A percentile compares a stretch with the other conserved stretches of the same genome.
Conservation (phyloP, 64 coral and sea anemone species). For the Trachythela sp. region DNA sequence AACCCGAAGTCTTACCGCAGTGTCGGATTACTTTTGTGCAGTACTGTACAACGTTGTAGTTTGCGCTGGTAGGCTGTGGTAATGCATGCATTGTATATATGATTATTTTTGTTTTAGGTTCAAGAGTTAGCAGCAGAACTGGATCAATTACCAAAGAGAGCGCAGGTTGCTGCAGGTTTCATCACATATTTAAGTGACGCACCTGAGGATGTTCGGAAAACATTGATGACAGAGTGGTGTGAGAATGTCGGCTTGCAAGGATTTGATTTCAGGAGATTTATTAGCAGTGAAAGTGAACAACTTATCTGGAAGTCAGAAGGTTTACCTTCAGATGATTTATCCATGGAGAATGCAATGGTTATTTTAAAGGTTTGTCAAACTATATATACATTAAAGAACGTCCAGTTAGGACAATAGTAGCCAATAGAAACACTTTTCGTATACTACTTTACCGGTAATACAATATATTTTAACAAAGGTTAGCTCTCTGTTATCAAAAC, state of each 20-base stretch:
- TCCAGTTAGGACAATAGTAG: too few relatives aligned
- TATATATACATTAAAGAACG: not conserved
- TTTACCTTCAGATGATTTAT: slow-evolving; percentile 88
- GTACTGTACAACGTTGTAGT: too few relatives aligned
- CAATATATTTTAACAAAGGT: too few relatives aligned
- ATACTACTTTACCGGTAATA: too few relatives aligned
- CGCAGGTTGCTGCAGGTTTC: slow-evolving; percentile 90
- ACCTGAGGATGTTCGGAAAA: slow-evolving; percentile 82
- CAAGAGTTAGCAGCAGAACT: slow-evolving; percentile 90
- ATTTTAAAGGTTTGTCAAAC: slow-evolving; percentile 67
- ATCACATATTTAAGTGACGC: slow-evolving; percentile 90
- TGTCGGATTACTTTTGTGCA: too few relatives aligned
- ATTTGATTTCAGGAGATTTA: slow-evolving; percentile 98
- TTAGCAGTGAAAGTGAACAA: slow-evolving; percentile 98
- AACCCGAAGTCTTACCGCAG: too few relatives aligned
- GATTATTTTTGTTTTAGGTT: slow-evolving; percentile 45
- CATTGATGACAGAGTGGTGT: slow-evolving; percentile 75
- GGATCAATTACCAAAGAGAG: slow-evolving; percentile 80
- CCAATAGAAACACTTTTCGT: too few relatives aligned
- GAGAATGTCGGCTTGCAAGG: slow-evolving; percentile 73
- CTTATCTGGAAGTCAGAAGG: slow-evolving; percentile 95
- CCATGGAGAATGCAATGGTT: slow-evolving; percentile 96
- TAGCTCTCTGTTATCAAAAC: too few relatives aligned
- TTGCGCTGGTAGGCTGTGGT: not conserved
- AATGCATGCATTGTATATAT: not conserved